Evolutionary conservation across 2,888 invertebrate genomes (phyloP).

Genomic region (Drosophila koepferae): DNA sequence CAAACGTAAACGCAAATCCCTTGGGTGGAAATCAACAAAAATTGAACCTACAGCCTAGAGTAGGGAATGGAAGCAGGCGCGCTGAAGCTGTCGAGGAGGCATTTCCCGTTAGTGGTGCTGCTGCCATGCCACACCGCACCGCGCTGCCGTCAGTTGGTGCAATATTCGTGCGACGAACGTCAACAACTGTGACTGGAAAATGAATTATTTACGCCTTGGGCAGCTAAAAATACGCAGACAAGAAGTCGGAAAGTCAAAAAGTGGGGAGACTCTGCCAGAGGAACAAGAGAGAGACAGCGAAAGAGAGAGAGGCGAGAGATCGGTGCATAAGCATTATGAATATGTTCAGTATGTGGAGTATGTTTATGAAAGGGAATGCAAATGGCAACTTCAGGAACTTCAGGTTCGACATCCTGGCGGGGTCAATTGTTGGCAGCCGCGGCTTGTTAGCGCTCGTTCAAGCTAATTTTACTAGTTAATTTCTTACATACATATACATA

Average conservation of each 20-base stretch:
- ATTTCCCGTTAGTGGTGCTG: constrained; percentile 47
- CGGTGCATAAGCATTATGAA: constrained; percentile 41
- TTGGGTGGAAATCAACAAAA: constrained; percentile 43
- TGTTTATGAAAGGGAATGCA: constrained; percentile 34
- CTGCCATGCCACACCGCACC: constrained; percentile 5
- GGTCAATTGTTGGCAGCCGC: constrained; percentile 63
- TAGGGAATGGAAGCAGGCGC: not conserved
- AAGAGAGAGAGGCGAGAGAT: constrained; percentile 7
- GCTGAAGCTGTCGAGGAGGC: constrained; percentile 25
- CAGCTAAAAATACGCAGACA: constrained; percentile 69
- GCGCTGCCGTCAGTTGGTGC: constrained; percentile 47
- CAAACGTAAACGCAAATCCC: constrained; percentile 46
- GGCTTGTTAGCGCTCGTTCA: constrained; percentile 48
- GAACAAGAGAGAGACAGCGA: constrained; percentile 1
- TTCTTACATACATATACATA: constrained; percentile 33
- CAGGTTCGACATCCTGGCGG: constrained; percentile 63
- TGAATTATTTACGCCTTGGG: constrained; percentile 79
- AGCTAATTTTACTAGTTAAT: constrained; percentile 68
- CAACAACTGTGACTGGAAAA: constrained; percentile 81
- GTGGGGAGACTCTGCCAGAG: not conserved
- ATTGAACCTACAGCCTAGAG: constrained; percentile 25
- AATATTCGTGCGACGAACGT: constrained; percentile 68
- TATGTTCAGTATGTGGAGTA: constrained; percentile 25
- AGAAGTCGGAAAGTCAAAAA: constrained; percentile 19
- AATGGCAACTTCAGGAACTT: constrained; percentile 30